Evolutionary conservation across 2,888 invertebrate genomes (phyloP).

Genomic region (Halictus ligatus): DNA sequence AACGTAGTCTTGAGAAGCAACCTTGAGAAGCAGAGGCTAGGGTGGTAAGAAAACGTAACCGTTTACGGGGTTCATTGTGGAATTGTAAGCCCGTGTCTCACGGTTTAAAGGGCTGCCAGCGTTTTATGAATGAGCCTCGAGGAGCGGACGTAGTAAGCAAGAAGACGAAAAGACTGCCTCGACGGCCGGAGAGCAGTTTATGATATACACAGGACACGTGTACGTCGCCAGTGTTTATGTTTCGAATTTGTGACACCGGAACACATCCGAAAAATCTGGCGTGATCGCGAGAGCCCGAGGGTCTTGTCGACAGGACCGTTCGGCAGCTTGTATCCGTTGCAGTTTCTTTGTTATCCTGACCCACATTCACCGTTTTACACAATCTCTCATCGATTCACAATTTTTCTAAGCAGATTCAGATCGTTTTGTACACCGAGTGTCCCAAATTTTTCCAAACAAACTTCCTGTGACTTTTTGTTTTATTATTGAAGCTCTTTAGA

Average conservation of each 20-base stretch:
- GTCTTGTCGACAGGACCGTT: background rate
- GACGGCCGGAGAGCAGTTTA: conserved; percentile 58
- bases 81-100: background rate
- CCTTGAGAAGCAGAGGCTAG: background rate
- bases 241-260: conserved; percentile 60
- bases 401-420: background rate
- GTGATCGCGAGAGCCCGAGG: conserved; percentile 2
- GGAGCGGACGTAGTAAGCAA: conserved; percentile 64
- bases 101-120: conserved; percentile 44
- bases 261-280: conserved; percentile 58
- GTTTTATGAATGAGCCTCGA: conserved; percentile 65
- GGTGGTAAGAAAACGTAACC: background rate
- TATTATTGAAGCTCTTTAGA: too few relatives aligned
- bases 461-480: too few relatives aligned
- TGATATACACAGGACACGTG: conserved; percentile 77
- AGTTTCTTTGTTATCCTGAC: background rate
- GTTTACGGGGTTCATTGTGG: background rate
- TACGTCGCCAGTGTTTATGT: conserved; percentile 74
- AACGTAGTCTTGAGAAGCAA: background rate
- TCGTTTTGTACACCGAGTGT: background rate
- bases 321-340: background rate
- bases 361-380: background rate
- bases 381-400: background rate
- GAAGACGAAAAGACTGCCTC: conserved; percentile 45
- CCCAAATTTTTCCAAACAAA: background rate